phyloP scores from a whole-genome alignment of 2,113 vertebrate genomes.

The Macquaria ambigua region DNA sequence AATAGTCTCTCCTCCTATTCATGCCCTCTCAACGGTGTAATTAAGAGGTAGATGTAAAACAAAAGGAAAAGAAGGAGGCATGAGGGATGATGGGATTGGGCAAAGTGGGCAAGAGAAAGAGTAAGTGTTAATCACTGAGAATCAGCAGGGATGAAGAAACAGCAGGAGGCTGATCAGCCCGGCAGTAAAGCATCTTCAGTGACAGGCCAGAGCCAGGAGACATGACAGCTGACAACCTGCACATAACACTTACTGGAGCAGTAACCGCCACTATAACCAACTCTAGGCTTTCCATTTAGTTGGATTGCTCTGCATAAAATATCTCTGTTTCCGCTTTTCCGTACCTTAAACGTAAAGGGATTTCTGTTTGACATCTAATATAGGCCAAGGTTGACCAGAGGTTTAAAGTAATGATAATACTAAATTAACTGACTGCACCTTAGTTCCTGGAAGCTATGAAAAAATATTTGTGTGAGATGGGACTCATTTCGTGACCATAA shows the following conservation, averaged over 20 bases:
- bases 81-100: constrained; percentile 27
- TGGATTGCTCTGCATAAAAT: constrained; percentile 29
- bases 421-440: background rate
- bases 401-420: constrained; percentile 31
- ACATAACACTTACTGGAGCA: constrained; percentile 8
- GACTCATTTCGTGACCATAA: constrained; percentile 16
- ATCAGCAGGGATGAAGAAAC: constrained; percentile 35
- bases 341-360: background rate
- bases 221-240: constrained; percentile 26
- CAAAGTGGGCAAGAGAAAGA: background rate
- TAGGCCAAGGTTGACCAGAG: constrained; percentile 23
- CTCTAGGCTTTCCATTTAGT: constrained; percentile 18
- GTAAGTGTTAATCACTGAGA: constrained; percentile 44
- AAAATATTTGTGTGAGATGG: background rate
- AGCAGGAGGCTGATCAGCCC: constrained; percentile 35
- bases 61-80: constrained; percentile 34
- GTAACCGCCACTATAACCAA: background rate
- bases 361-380: background rate
- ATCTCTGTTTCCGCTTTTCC: background rate
- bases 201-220: constrained; percentile 21
- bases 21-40: constrained; percentile 59
- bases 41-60: constrained; percentile 69
- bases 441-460: background rate
- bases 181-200: constrained; percentile 36
- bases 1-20: constrained; percentile 49